Conservation (phyloP, 1,140 invertebrate species). For the Eurytemora carolleeae region DNA sequence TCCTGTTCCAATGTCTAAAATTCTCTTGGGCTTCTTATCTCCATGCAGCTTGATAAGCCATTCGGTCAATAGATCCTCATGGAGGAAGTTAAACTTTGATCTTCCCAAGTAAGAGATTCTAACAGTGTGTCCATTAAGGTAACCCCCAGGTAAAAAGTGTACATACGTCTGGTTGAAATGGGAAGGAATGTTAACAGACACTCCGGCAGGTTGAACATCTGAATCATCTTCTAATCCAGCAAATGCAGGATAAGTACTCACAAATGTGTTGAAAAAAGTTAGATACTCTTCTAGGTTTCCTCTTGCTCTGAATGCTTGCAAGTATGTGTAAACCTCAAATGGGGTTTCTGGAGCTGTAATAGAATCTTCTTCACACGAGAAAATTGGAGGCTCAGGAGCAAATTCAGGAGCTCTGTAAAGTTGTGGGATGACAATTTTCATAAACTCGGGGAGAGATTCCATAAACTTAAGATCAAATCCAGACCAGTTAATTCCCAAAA, state of each 20-base stretch:
- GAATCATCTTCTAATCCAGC: neutral
- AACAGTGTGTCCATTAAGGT: slow-evolving; percentile 8
- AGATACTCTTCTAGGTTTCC: neutral
- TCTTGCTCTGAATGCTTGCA: slow-evolving; percentile 3
- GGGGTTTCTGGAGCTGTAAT: slow-evolving; percentile 6
- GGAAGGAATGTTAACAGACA: neutral
- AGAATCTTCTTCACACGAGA: neutral
- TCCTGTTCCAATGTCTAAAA: slow-evolving; percentile 9
- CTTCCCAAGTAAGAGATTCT: slow-evolving; percentile 6
- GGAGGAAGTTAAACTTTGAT: slow-evolving; percentile 8
- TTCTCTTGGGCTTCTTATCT: slow-evolving; percentile 2
- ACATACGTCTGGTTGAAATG: slow-evolving; percentile 2
- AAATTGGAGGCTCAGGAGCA: slow-evolving; percentile 2
- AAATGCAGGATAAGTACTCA: neutral
- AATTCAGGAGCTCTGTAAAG: slow-evolving; percentile 3
- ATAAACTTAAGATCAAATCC: slow-evolving; percentile 7
- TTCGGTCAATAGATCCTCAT: neutral
- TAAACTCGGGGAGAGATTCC: neutral
- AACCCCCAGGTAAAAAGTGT: slow-evolving; percentile 12
- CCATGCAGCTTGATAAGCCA: slow-evolving; percentile 2
- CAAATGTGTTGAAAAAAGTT: slow-evolving; percentile 1
- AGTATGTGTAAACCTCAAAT: slow-evolving; percentile 8
- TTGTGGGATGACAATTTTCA: neutral
- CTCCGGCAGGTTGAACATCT: neutral
- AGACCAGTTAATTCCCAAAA: slow-evolving; percentile 8